Percentiles rank a stretch among this genome's conserved stretches.
Evolutionary conservation across 2,113 vertebrate species (phyloP).

Genomic region (Monopterus albus): DNA sequence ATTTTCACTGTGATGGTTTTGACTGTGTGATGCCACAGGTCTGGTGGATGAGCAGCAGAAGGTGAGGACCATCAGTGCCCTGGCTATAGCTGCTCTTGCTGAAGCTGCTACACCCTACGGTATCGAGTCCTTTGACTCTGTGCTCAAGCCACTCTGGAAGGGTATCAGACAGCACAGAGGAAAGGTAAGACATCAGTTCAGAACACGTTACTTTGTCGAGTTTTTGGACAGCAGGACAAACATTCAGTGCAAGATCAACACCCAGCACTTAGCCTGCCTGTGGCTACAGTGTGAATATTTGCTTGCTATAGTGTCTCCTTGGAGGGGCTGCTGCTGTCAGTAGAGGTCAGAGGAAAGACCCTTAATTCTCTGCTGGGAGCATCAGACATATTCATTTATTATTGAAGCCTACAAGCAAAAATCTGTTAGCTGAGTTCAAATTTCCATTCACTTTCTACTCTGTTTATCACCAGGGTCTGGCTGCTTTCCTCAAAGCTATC

Average conservation of each 20-base stretch:
- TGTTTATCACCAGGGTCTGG: constrained; percentile 87
- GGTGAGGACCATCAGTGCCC: constrained; percentile 96
- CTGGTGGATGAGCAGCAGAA: constrained; percentile 99
- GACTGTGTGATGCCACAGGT: constrained; percentile 77
- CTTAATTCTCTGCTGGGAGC: constrained; percentile 25
- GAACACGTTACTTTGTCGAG: neutral
- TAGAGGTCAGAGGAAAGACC: constrained; percentile 38
- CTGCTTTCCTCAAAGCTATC: constrained; percentile 98
- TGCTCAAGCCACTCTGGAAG: constrained; percentile 98
- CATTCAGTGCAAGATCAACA: constrained; percentile 50
- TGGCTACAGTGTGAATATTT: constrained; percentile 64
- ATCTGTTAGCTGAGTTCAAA: neutral
- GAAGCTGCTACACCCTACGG: constrained; percentile 98
- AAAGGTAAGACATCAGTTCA: constrained; percentile 85
- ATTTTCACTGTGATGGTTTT: neutral
- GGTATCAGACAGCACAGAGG: constrained; percentile 98
- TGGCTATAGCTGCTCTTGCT: constrained; percentile 97
- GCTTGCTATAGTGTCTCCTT: constrained; percentile 48
- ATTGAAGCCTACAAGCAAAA: neutral
- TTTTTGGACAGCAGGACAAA: neutral
- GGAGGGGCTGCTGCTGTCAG: constrained; percentile 46
- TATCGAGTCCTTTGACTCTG: constrained; percentile 98
- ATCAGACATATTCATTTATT: constrained; percentile 30
- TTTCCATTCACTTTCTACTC: neutral
- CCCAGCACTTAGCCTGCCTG: constrained; percentile 46